These are phyloP conservation scores for Mystacornis crossleyi DNA, from an alignment of 2,113 vertebrate species.

Conservation along the genomic window DNA sequence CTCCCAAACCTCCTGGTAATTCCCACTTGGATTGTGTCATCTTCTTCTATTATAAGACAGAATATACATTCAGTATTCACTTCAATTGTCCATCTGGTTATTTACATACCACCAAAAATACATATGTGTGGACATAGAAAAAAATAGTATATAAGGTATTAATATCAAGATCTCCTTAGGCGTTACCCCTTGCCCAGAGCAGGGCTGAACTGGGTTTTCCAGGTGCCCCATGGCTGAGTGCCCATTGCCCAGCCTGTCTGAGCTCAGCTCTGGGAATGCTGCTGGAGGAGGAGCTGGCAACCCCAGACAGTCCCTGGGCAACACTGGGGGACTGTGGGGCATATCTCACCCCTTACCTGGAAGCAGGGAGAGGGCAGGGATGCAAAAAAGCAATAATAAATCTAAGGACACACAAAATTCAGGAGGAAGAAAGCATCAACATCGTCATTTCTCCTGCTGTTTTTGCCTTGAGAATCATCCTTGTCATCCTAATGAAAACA, in stretches of 20 bases:
- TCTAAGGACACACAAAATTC: not conserved
- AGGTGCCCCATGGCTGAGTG: fast-evolving
- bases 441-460: not conserved
- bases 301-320: no score
- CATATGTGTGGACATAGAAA: not conserved
- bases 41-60: not conserved
- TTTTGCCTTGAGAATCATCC: not conserved
- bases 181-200: not conserved
- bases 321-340: fast-evolving
- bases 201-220: not conserved
- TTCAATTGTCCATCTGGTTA: not conserved
- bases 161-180: not conserved
- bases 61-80: not conserved
- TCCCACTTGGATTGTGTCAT: not conserved
- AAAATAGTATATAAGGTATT: not conserved
- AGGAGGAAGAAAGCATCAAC: not conserved
- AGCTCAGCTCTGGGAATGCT: not conserved
- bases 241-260: not conserved
- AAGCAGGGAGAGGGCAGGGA: not conserved
- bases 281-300: fast-evolving
- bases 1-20: not conserved
- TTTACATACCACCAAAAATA: not conserved
- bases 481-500: not conserved
- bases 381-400: not conserved
- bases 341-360: not conserved